Percentiles rank a stretch among this genome's conserved stretches.
These are phyloP conservation scores for Lophochroa leadbeateri DNA, from an alignment of 2,113 vertebrate genomes.

Conservation along the genomic window DNA sequence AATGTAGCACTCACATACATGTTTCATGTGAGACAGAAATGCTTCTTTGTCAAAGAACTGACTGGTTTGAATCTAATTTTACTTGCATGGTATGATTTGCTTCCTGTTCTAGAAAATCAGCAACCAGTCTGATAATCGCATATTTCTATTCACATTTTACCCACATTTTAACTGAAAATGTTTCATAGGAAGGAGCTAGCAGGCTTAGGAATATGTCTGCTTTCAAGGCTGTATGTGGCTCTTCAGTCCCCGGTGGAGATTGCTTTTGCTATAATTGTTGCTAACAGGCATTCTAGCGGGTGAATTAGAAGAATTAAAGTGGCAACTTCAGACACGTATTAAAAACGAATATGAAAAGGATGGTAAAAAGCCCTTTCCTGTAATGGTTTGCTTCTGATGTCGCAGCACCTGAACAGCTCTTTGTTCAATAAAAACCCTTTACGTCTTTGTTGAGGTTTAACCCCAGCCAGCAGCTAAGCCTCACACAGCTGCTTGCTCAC, in stretches of 20 bases:
- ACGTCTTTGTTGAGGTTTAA: not conserved
- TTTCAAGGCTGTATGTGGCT: not conserved
- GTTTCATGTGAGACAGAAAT: not conserved
- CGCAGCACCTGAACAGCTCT: not conserved
- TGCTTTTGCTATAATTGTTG: not conserved
- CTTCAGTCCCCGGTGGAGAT: not conserved
- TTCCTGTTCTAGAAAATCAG: not conserved
- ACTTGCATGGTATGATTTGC: not conserved
- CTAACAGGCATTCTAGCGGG: not conserved
- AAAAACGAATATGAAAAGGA: not conserved
- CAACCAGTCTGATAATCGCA: not conserved
- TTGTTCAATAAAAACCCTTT: not conserved
- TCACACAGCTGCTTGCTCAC: not conserved
- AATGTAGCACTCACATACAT: not conserved
- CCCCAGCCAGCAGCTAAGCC: not conserved
- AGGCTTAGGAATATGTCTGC: not conserved
- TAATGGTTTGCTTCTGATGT: not conserved
- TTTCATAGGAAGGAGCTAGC: not conserved
- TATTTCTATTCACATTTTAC: not conserved
- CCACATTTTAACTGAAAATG: not conserved
- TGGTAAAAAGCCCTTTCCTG: not conserved
- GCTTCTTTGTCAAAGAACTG: not conserved
- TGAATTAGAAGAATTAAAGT: slow-evolving; percentile 22
- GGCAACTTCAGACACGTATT: not conserved
- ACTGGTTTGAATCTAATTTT: not conserved